Percentiles rank a stretch among this genome's conserved stretches.
These are phyloP conservation scores for Polypterus bichir DNA, from an alignment of 2,113 vertebrate genomes.

Conservation along the genomic window DNA sequence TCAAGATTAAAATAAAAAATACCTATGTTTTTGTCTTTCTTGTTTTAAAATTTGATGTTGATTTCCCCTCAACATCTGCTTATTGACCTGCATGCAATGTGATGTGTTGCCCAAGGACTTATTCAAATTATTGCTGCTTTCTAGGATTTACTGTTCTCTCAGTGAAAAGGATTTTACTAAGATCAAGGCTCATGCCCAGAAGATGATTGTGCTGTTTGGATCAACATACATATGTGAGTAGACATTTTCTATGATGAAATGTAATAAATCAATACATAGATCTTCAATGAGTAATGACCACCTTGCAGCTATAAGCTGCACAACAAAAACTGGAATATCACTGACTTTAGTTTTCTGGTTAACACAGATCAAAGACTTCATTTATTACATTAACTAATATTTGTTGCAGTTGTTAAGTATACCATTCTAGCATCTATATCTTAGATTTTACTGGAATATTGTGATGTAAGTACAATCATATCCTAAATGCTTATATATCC, in stretches of 20 bases:
- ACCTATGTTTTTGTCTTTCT: background rate
- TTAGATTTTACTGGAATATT: no score
- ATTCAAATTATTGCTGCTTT: slow-evolving; percentile 1
- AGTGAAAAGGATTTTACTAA: background rate
- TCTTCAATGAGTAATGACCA: background rate
- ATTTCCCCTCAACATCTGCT: background rate
- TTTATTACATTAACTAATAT: background rate
- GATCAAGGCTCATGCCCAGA: background rate
- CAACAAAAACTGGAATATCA: background rate
- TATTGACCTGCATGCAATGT: background rate
- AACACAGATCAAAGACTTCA: background rate
- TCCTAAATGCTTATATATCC: no score
- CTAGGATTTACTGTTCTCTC: background rate
- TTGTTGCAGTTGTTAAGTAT: no score
- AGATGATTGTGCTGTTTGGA: slow-evolving; percentile 1
- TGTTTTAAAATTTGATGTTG: background rate
- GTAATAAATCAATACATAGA: slow-evolving; percentile 3
- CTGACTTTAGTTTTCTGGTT: background rate
- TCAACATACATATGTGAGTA: background rate
- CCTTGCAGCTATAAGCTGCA: background rate
- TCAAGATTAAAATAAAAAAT: background rate
- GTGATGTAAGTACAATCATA: no score
- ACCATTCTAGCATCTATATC: no score
- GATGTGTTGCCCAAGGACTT: background rate
- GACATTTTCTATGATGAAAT: slow-evolving; percentile 3